Percentiles rank a stretch among this genome's conserved stretches.
These are phyloP conservation scores for Rissa tridactyla DNA, from an alignment of 2,113 vertebrate genomes.

Conservation along the genomic window DNA sequence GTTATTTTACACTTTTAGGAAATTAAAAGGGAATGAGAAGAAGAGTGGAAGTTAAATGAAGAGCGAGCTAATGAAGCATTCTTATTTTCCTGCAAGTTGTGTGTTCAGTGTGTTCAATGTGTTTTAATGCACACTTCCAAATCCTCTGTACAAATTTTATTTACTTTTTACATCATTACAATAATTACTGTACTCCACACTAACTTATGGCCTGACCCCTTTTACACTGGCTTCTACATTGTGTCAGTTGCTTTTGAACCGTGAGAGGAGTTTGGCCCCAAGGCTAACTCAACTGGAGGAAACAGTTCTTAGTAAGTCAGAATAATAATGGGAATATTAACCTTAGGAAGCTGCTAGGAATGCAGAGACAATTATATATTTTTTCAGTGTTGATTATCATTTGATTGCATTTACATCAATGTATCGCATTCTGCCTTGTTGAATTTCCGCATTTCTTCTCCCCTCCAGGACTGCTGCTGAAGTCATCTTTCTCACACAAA, in stretches of 20 bases:
- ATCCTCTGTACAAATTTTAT: neutral
- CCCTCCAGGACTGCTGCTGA: neutral
- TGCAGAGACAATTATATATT: neutral
- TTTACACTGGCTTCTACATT: neutral
- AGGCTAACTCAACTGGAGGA: neutral
- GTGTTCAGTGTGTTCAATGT: neutral
- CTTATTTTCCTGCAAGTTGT: neutral
- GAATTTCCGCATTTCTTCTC: neutral
- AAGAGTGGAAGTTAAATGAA: neutral
- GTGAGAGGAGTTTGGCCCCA: neutral
- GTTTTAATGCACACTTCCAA: neutral
- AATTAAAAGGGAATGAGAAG: neutral
- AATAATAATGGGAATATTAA: neutral
- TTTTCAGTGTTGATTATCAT: neutral
- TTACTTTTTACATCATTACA: neutral
- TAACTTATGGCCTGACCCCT: neutral
- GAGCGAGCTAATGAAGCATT: neutral
- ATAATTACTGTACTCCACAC: neutral
- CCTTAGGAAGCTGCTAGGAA: neutral
- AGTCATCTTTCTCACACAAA: neutral
- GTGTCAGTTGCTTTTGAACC: neutral
- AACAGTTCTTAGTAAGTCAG: neutral
- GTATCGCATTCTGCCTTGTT: neutral
- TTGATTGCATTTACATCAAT: neutral
- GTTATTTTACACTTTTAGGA: neutral